A percentile compares a stretch with the other conserved stretches of the same genome.
Conservation (phyloP, 2,888 invertebrate genomes). For the Heliothis peltigera region DNA sequence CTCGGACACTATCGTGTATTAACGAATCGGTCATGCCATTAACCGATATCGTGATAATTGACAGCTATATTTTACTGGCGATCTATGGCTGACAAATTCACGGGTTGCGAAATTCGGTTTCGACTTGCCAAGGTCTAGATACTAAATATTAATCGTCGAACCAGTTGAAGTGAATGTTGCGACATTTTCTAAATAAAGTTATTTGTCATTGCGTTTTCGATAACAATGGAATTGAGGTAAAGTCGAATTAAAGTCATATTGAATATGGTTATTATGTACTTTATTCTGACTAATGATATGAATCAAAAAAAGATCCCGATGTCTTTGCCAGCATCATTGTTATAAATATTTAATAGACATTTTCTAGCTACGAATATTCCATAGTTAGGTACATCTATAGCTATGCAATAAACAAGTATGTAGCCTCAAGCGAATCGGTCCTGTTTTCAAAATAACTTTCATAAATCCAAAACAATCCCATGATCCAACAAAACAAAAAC, state of each 20-base stretch:
- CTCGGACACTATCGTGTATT: conserved; percentile 44
- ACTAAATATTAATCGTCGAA: conserved; percentile 52
- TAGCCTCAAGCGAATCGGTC: not conserved
- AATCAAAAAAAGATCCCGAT: too few species aligned
- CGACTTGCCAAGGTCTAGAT: conserved; percentile 55
- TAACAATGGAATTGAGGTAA: conserved; percentile 31
- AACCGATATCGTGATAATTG: conserved; percentile 61
- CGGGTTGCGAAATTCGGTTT: conserved; percentile 57
- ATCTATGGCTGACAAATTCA: conserved; percentile 58
- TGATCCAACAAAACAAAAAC: not conserved
- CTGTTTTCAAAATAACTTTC: not conserved
- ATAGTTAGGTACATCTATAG: too few species aligned
- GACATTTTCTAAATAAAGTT: conserved; percentile 46
- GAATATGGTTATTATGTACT: not conserved
- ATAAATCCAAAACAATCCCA: not conserved
- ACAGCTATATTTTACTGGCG: conserved; percentile 62
- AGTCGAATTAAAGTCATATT: conserved; percentile 5
- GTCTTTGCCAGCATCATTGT: too few species aligned
- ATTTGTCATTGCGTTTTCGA: conserved; percentile 34
- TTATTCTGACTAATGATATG: not conserved
- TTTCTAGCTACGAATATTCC: too few species aligned
- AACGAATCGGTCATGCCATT: conserved; percentile 56
- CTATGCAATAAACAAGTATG: not conserved
- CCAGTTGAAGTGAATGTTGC: conserved; percentile 55
- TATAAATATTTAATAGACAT: too few species aligned